Conservation (phyloP, 37 sponge, comb jelly and placozoan species). For the Oopsacas minuta region DNA sequence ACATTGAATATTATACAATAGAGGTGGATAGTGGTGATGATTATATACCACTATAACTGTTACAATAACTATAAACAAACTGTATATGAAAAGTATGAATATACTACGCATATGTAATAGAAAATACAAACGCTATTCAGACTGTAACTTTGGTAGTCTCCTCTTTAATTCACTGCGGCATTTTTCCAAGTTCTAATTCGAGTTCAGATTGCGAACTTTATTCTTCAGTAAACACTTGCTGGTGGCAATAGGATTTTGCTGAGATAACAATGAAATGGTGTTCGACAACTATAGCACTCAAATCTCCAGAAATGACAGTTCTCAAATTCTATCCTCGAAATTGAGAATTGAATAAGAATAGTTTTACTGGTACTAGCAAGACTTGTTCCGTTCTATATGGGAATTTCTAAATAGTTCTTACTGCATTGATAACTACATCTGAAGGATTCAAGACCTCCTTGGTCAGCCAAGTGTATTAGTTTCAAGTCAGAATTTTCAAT, state of each 20-base stretch:
- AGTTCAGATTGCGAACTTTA: not conserved
- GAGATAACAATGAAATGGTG: conserved; percentile 1
- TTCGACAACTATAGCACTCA: conserved; percentile 1
- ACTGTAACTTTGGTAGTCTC: not conserved
- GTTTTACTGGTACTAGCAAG: conserved; percentile 4
- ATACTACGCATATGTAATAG: too few species aligned
- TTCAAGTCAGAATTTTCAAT: not conserved
- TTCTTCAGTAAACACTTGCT: conserved; percentile 6
- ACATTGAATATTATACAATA: too few species aligned
- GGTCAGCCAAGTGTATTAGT: not conserved
- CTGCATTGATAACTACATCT: not conserved
- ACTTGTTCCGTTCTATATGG: not conserved
- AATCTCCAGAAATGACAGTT: not conserved
- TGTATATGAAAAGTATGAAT: too few species aligned
- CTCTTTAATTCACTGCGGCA: not conserved
- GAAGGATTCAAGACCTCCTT: not conserved
- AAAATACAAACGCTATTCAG: too few species aligned
- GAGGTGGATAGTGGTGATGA: too few species aligned
- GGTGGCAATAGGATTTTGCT: not conserved
- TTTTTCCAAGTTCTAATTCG: not conserved
- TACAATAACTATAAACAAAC: too few species aligned
- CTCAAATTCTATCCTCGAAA: not conserved
- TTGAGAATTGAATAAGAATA: not conserved
- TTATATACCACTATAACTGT: too few species aligned
- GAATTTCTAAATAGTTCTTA: not conserved